Evolutionary conservation across 2,888 invertebrate species (phyloP), one percentile per base, ranked within the genome.

Genomic region (Atethmia centrago): DNA sequence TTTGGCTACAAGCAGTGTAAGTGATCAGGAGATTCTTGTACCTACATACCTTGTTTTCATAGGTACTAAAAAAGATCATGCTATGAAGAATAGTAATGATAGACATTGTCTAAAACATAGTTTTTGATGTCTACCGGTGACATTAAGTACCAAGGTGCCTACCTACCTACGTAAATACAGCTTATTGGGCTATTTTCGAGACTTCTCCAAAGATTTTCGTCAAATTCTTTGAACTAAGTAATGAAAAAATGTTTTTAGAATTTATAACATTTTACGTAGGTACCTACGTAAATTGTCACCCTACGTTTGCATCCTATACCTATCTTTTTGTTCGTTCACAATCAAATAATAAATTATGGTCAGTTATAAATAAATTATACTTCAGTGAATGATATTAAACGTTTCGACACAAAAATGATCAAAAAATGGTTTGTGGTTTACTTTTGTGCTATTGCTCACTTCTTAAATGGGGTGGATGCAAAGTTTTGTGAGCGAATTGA

Each of bases 401-500:
- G 10, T 51, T 28, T 14, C 14, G 5, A n/a, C 9, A 51, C 4
- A 45, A 77, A 76, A 62, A 80, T 77, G 71, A 49, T n/a, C 7
- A 58, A 21, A 9, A 66, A 55, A 28, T 58, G 31, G 28, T 19
- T 25, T 53, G 59, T 64, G 36, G 42, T 62, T 31, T 61, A 49
- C 3, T 36, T 65, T 25, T 65, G 77, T 55, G 59, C 47, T 36
- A 19, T 69, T 19, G 21, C 21, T 58, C 53, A 69, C n/a, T 51
- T 31, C 14, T 5, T 49, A 0, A 2, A 42, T 55, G 21, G 42
- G 1, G 61, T 62, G 62, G n/a, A 72, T 21, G 61, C 72, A 21
- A 53, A 81, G 42, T 21, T 65, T 49, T 80, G 80, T 47, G 28
- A 68, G 12, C 40, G 47, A 36, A 9, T 8, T 49, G 56, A 66